Conservation (phyloP, 2,113 vertebrate species). For the Pogona vitticeps region DNA sequence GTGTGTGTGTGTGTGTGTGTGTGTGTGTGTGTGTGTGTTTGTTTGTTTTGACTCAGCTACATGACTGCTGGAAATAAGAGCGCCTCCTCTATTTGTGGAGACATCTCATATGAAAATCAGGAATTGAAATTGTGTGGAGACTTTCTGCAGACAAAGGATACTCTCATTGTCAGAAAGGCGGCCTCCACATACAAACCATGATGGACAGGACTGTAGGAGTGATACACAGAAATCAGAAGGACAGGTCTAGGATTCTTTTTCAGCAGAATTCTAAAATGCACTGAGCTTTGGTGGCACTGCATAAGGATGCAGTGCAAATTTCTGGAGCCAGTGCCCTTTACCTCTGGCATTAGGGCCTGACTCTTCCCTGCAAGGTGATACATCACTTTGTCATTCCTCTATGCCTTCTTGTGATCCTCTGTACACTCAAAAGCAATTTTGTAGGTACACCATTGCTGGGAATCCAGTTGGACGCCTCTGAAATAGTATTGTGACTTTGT, state of each 20-base stretch:
- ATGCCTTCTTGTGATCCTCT: neutral
- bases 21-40: no score
- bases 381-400: neutral
- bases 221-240: neutral
- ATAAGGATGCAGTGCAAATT: neutral
- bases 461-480: neutral
- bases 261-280: neutral
- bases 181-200: neutral
- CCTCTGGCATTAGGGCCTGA: neutral
- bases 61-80: neutral
- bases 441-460: no score
- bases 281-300: neutral
- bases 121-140: neutral
- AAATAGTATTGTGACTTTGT: neutral
- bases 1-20: no score
- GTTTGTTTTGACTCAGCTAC: neutral
- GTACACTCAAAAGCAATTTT: neutral
- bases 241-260: neutral
- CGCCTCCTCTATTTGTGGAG: neutral
- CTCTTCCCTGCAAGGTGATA: neutral
- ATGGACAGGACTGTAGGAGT: neutral
- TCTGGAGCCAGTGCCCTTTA: neutral
- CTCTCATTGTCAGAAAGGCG: neutral
- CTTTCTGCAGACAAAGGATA: neutral
- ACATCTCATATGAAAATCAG: no score